Percentiles rank a stretch among this genome's conserved stretches.
Evolutionary conservation across 2,888 invertebrate genomes (phyloP).

Genomic region (Ecdyonurus torrentis): DNA sequence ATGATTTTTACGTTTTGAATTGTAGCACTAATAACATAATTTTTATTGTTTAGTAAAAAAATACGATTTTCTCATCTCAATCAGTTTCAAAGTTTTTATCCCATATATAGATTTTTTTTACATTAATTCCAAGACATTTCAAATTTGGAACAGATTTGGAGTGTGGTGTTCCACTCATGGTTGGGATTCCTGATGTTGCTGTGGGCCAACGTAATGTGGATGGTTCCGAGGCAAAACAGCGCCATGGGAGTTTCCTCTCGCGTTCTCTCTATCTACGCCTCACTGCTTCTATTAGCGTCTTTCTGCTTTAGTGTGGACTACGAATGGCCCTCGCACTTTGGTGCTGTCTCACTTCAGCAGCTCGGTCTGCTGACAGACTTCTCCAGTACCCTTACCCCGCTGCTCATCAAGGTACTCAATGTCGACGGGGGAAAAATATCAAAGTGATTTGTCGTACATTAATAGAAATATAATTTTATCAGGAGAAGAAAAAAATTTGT

Average conservation of each 20-base stretch:
- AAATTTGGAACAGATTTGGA: conserved; percentile 1
- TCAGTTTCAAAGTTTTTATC: no score
- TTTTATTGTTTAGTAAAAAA: no score
- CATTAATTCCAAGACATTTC: no score
- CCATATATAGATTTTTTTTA: no score
- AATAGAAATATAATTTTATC: no score
- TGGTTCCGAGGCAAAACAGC: background rate
- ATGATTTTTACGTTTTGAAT: no score
- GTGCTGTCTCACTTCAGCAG: background rate
- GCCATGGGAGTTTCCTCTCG: background rate
- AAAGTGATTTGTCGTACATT: no score
- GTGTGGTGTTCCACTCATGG: conserved; percentile 3
- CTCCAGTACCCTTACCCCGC: background rate
- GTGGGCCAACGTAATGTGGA: conserved; percentile 1
- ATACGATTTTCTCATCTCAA: no score
- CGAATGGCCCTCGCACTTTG: background rate
- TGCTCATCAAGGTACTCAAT: background rate
- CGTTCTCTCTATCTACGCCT: background rate
- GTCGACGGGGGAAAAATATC: no score
- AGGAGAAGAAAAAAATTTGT: background rate
- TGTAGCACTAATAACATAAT: no score
- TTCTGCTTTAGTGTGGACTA: background rate
- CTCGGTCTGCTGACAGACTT: background rate
- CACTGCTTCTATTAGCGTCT: background rate
- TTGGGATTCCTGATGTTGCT: background rate